Percentiles rank a stretch among this genome's conserved stretches.
These are phyloP conservation scores for Lacanobia wlatinum DNA, from an alignment of 2,888 invertebrate genomes.

Conservation along the genomic window DNA sequence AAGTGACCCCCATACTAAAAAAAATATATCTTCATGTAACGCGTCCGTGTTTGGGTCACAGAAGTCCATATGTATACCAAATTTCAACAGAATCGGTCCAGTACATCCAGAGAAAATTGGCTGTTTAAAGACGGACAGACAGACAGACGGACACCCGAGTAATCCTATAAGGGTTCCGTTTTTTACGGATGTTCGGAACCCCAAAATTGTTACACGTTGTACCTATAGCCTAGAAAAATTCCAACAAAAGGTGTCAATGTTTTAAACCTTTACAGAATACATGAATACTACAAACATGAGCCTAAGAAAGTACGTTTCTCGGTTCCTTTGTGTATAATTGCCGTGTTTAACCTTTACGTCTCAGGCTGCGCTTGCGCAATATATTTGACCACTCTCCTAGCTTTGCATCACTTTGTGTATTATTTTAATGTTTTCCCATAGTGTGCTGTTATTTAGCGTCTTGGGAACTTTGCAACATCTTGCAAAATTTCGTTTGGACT, in stretches of 20 bases:
- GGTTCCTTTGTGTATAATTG: conserved; percentile 51
- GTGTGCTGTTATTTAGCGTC: conserved; percentile 28
- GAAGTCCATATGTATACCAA: too few species aligned
- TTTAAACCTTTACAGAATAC: conserved; percentile 1
- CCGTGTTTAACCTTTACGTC: conserved; percentile 49
- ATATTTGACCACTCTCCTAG: conserved; percentile 55
- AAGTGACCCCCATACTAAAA: too few species aligned
- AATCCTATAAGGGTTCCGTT: too few species aligned
- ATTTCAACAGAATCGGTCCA: too few species aligned
- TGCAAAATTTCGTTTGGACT: conserved; percentile 8
- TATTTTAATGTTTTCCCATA: conserved; percentile 57
- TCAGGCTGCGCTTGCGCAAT: conserved; percentile 47
- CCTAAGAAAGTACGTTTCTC: conserved; percentile 55
- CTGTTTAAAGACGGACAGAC: too few species aligned
- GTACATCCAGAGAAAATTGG: too few species aligned
- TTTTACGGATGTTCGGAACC: too few species aligned
- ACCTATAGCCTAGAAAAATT: too few species aligned
- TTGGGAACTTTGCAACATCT: conserved; percentile 38
- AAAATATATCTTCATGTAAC: too few species aligned
- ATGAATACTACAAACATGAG: conserved; percentile 7
- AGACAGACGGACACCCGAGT: too few species aligned
- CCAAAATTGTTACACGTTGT: too few species aligned
- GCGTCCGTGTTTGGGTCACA: too few species aligned
- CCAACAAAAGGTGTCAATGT: not conserved
- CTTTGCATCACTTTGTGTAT: conserved; percentile 49